These are phyloP conservation scores for Sphaerolaimus hirsutus DNA, from an alignment of 2,888 invertebrate genomes.

Conservation along the genomic window DNA sequence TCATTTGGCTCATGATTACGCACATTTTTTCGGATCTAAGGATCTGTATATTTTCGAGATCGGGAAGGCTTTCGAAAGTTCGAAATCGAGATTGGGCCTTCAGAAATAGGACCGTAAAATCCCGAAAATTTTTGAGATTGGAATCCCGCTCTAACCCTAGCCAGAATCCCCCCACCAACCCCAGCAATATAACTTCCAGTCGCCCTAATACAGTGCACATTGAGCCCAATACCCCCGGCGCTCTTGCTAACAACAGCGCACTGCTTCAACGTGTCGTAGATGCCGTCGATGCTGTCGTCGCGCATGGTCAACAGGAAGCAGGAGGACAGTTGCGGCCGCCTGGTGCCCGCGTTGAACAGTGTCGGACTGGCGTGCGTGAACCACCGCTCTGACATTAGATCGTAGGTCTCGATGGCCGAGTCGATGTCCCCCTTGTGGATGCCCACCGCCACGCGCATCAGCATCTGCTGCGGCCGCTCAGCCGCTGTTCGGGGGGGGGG, in stretches of 20 bases:
- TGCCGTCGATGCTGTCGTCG: constrained; percentile 42
- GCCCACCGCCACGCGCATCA: constrained; percentile 87
- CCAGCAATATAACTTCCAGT: constrained; percentile 73
- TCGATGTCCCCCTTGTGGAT: constrained; percentile 83
- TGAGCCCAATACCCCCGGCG: constrained; percentile 87
- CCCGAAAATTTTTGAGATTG: too few relatives aligned
- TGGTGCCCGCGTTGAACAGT: constrained; percentile 76
- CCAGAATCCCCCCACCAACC: constrained; percentile 15
- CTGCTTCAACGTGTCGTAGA: constrained; percentile 19
- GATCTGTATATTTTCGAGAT: too few relatives aligned
- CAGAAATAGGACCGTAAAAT: too few relatives aligned
- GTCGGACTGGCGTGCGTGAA: constrained; percentile 97
- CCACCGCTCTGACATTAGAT: constrained; percentile 69
- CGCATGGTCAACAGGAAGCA: constrained; percentile 82
- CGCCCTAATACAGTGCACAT: constrained; percentile 77
- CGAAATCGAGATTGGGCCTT: too few relatives aligned
- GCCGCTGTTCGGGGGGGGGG: too few relatives aligned
- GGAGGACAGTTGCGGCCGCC: constrained; percentile 65
- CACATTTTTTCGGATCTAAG: too few relatives aligned
- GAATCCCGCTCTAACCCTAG: neutral
- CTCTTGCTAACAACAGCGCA: constrained; percentile 87
- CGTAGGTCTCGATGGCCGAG: constrained; percentile 76
- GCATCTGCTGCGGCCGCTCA: constrained; percentile 90
- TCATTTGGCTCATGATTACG: too few relatives aligned
- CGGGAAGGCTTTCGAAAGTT: too few relatives aligned